Evolutionary conservation across 2,797 vertebrate genomes (phyloP).

Genomic region (Odontamblyopus lacepedii): DNA sequence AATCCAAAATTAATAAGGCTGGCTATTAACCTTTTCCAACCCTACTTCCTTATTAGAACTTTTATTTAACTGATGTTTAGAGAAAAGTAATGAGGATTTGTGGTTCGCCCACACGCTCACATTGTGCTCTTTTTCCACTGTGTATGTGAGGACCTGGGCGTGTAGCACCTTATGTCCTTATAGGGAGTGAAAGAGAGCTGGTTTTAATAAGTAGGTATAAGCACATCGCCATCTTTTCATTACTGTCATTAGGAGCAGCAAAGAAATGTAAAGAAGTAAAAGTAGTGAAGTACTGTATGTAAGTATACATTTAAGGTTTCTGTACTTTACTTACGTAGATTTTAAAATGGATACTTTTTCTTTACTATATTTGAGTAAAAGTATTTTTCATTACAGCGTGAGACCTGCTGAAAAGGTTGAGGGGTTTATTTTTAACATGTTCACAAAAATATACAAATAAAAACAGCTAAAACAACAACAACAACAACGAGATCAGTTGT

Average conservation of each 20-base stretch:
- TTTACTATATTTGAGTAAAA: no score
- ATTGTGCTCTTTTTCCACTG: not conserved
- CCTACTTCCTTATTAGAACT: conserved; percentile 53
- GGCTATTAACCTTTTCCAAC: conserved; percentile 75
- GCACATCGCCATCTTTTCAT: conserved; percentile 58
- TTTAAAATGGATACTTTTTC: no score
- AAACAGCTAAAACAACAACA: no score
- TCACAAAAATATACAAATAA: no score
- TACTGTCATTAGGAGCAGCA: conserved; percentile 43
- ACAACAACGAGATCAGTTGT: no score
- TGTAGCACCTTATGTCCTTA: conserved; percentile 34
- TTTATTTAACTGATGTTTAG: conserved; percentile 62
- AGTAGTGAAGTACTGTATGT: no score
- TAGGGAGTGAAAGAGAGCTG: conserved; percentile 41
- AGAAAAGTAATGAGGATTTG: conserved; percentile 47
- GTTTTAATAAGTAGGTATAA: conserved; percentile 66
- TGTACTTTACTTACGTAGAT: no score
- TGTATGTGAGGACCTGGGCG: conserved; percentile 15
- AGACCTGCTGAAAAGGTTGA: no score
- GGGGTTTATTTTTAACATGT: no score
- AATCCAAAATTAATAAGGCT: conserved; percentile 73
- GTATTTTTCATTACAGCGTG: no score
- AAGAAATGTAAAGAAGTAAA: no score
- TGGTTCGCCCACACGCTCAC: conserved; percentile 36
- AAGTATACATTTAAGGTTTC: no score